Base-by-base conservation (phyloP, 1,140 invertebrate species). In the Caenorhabditis brenneri region DNA sequence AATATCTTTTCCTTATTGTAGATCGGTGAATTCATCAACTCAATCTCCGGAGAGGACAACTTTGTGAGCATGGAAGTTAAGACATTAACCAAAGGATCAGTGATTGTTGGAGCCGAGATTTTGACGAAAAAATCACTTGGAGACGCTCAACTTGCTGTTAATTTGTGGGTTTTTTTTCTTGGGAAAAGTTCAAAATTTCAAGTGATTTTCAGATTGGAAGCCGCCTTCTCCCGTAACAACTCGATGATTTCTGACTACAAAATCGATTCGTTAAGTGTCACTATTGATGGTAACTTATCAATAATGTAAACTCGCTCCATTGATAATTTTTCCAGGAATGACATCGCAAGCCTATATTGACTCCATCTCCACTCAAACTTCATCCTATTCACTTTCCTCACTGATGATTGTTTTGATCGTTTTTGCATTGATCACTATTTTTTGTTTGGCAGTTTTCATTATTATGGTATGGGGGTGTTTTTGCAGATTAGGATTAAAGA, bases 141-240 rank as follows among this genome's bases (percentile, higher is more conserved):
- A 22, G 65, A 74, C 24, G 33, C 65, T 46, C 65, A 74, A 42
- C 9, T 74, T n/a, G 33, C 65, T 46, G 65, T 74, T 1, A 51
- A 80, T 51, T 31, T 80, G 51, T 80, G 48, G 53, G 39, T 80
- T n/a, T n/a, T n/a, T n/a, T n/a, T n/a, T n/a, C n/a, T n/a, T n/a
- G n/a, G n/a, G n/a, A n/a, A n/a, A n/a, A n/a, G n/a, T n/a, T n/a
- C n/a, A n/a, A n/a, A n/a, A n/a, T 15, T 51, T 51, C 19, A 51
- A 51, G n/a, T 19, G 19, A 10, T 51, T 51, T 74, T n/a, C 36
- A 74, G 65, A 42, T 74, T 74, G 65, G 65, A 74, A 74, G 65
- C 65, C 36, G 65, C 65, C 10, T 74, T 74, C n/a, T 74, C 65
- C 7, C 33, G 65, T 7, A 74, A 74, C 36, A 74, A 74, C 22